phyloP scores from a whole-genome alignment of 92 coral and sea anemone genomes.

The Zoanthus sansibaricus region DNA sequence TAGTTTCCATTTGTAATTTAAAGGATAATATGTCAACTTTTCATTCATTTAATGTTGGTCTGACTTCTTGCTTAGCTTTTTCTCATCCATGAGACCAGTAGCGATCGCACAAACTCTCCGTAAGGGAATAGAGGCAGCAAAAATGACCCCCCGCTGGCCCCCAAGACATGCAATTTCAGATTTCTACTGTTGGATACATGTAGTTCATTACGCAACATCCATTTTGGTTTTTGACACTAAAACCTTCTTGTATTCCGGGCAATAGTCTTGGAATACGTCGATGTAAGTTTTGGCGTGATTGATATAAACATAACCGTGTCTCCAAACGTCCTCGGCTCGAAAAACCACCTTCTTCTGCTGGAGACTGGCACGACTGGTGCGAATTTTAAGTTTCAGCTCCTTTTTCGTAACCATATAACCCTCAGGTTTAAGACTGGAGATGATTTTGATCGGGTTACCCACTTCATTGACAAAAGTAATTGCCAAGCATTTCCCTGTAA shows the following conservation, averaged over 20 bases:
- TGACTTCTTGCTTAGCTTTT: too few relatives aligned
- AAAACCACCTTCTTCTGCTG: slow-evolving; percentile 49
- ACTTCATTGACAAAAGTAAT: slow-evolving; percentile 55
- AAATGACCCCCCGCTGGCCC: too few relatives aligned
- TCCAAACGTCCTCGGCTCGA: slow-evolving; percentile 49
- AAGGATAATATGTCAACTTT: too few relatives aligned
- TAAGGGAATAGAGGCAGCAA: too few relatives aligned
- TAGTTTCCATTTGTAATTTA: too few relatives aligned
- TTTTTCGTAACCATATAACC: slow-evolving; percentile 49
- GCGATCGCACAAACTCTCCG: too few relatives aligned
- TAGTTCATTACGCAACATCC: neutral
- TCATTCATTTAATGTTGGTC: too few relatives aligned
- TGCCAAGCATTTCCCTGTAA: slow-evolving; percentile 59
- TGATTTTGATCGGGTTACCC: slow-evolving; percentile 49
- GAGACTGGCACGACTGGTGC: slow-evolving; percentile 13
- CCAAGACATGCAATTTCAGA: too few relatives aligned
- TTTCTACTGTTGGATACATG: too few relatives aligned
- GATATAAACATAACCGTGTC: slow-evolving; percentile 4
- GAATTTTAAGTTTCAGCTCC: slow-evolving; percentile 49
- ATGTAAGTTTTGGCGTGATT: slow-evolving; percentile 32
- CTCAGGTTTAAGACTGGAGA: slow-evolving; percentile 59
- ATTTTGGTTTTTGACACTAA: slow-evolving; percentile 21
- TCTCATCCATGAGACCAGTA: too few relatives aligned
- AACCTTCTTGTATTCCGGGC: slow-evolving; percentile 27
- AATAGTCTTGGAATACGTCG: slow-evolving; percentile 22